phyloP scores from a whole-genome alignment of 2,113 vertebrate genomes.

The Zingel zingel region DNA sequence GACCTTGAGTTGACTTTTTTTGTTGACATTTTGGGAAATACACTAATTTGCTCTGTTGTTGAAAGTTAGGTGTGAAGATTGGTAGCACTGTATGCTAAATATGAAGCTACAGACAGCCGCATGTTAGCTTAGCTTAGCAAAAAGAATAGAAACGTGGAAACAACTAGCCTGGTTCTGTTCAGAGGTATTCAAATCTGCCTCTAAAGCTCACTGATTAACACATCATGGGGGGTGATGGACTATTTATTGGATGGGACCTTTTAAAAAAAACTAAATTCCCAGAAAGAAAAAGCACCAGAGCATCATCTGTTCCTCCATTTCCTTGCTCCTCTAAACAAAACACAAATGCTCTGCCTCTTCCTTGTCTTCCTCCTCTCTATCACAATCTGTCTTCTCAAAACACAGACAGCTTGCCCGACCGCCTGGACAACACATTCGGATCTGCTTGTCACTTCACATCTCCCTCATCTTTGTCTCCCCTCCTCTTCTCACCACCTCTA shows the following conservation, averaged over 20 bases:
- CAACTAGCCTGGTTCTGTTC: too few species aligned
- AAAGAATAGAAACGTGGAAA: too few species aligned
- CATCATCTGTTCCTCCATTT: slow-evolving; percentile 3
- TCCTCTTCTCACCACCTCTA: slow-evolving; percentile 37
- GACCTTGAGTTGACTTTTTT: neutral
- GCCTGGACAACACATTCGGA: slow-evolving; percentile 65
- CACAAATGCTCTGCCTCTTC: slow-evolving; percentile 8
- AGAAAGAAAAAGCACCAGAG: too few species aligned
- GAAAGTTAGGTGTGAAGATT: neutral
- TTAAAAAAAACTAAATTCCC: too few species aligned
- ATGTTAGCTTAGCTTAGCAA: too few species aligned
- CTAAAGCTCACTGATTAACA: too few species aligned
- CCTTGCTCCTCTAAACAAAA: slow-evolving; percentile 1
- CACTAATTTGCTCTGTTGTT: neutral
- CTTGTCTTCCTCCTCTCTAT: slow-evolving; percentile 34
- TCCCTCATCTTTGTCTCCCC: slow-evolving; percentile 53
- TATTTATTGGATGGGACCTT: neutral
- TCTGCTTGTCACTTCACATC: slow-evolving; percentile 75
- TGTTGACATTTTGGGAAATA: neutral
- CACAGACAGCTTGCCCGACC: slow-evolving; percentile 62
- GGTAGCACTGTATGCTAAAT: too few species aligned
- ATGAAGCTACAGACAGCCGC: too few species aligned
- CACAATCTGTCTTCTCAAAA: slow-evolving; percentile 53
- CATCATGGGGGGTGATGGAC: too few species aligned
- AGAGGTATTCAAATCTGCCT: neutral